Percentiles rank a stretch among this genome's conserved stretches.
Conservation (phyloP, 2,888 invertebrate genomes). For the Drosophila macrospina region DNA sequence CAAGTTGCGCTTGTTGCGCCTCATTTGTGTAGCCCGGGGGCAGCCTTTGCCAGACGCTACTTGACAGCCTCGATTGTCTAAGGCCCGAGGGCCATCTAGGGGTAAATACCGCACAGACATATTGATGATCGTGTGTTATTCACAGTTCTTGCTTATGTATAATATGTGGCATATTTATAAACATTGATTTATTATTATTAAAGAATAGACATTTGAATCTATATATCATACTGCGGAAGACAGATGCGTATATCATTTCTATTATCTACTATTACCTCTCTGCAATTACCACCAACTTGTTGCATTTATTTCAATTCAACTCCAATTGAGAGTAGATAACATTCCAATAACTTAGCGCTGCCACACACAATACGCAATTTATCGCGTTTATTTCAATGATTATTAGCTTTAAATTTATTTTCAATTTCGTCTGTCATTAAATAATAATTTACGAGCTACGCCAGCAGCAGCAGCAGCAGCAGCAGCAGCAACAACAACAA, state of each 20-base stretch:
- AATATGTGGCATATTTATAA: too few relatives aligned
- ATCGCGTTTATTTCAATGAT: slow-evolving; percentile 66
- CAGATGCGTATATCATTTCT: neutral
- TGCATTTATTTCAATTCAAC: slow-evolving; percentile 43
- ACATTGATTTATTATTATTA: neutral
- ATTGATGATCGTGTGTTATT: slow-evolving; percentile 7
- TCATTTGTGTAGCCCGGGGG: slow-evolving; percentile 54
- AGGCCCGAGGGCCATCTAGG: neutral
- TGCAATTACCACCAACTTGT: slow-evolving; percentile 1
- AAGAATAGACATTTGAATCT: neutral
- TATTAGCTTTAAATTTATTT: slow-evolving; percentile 79
- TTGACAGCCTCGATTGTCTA: slow-evolving; percentile 28
- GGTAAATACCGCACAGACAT: slow-evolving; percentile 3
- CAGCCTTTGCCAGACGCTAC: slow-evolving; percentile 32
- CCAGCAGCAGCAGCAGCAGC: slow-evolving; percentile 14
- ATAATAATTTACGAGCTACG: slow-evolving; percentile 76
- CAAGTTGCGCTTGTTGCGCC: slow-evolving; percentile 72
- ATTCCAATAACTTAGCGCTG: slow-evolving; percentile 14
- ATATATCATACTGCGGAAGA: neutral
- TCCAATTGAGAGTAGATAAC: slow-evolving; percentile 22
- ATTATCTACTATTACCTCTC: neutral
- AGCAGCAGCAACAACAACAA: slow-evolving; percentile 22
- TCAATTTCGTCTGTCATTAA: slow-evolving; percentile 78
- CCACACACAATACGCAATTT: slow-evolving; percentile 46
- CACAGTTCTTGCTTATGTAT: neutral